Percentiles rank a stretch among this genome's conserved stretches.
Evolutionary conservation across 2,113 vertebrate genomes (phyloP).

Genomic region (Corythornis madagascariensis): DNA sequence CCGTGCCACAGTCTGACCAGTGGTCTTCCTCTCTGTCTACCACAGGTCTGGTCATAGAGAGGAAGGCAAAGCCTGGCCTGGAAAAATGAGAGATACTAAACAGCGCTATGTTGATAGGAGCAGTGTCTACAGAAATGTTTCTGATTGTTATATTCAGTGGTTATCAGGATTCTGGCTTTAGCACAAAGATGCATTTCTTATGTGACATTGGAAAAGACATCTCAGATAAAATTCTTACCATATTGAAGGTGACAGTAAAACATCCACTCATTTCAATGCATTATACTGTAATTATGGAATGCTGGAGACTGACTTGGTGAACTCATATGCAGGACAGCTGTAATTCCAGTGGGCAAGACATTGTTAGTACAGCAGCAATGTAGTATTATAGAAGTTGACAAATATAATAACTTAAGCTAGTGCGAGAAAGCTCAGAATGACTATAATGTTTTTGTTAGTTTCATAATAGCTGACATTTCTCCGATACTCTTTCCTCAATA

Average conservation of each 20-base stretch:
- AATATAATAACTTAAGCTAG: slow-evolving; percentile 10
- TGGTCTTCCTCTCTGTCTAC: too few relatives aligned
- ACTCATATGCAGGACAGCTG: neutral
- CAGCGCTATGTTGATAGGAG: neutral
- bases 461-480: neutral
- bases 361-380: neutral
- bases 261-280: neutral
- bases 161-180: slow-evolving; percentile 33
- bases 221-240: neutral
- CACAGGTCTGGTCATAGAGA: neutral
- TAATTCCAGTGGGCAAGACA: neutral
- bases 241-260: neutral
- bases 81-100: neutral
- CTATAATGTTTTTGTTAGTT: neutral
- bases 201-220: slow-evolving; percentile 13
- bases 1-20: neutral
- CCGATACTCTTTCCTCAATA: neutral
- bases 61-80: neutral
- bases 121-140: neutral
- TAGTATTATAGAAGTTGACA: slow-evolving; percentile 1
- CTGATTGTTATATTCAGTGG: neutral
- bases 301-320: neutral
- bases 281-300: neutral
- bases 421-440: neutral
- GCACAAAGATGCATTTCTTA: slow-evolving; percentile 1